Evolutionary conservation across 2,888 invertebrate species (phyloP).

Genomic region (Euclidia mi): DNA sequence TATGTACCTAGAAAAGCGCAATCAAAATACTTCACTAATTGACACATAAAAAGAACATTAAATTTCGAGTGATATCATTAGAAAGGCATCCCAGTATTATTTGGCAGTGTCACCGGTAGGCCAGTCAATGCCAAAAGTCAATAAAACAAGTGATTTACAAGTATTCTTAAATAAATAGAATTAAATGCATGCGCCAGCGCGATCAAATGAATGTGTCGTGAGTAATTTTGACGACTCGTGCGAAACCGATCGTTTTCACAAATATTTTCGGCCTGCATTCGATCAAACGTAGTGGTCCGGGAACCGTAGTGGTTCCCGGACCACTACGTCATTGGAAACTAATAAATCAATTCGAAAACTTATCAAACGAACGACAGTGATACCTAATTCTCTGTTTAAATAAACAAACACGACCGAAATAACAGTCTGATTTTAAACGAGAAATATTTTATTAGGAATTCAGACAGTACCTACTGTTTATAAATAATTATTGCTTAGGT

Average conservation of each 20-base stretch:
- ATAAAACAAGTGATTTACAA: slow-evolving; percentile 14
- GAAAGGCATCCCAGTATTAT: slow-evolving; percentile 2
- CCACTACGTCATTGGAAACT: slow-evolving; percentile 14
- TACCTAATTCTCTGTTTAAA: too few relatives aligned
- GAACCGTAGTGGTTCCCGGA: neutral
- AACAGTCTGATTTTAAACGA: too few relatives aligned
- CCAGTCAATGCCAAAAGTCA: neutral
- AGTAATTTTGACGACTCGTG: slow-evolving; percentile 25
- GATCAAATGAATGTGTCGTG: slow-evolving; percentile 25
- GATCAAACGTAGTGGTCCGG: slow-evolving; percentile 9
- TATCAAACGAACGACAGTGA: too few relatives aligned
- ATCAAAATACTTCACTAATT: slow-evolving; percentile 2
- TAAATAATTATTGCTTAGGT: too few relatives aligned
- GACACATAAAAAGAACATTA: neutral
- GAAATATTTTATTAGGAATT: too few relatives aligned
- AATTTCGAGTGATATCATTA: slow-evolving; percentile 3
- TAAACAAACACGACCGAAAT: too few relatives aligned
- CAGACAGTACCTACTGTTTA: too few relatives aligned
- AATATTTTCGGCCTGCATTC: slow-evolving; percentile 25
- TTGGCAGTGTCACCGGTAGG: neutral
- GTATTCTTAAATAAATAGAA: slow-evolving; percentile 9
- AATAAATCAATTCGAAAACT: neutral
- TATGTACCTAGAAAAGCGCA: neutral
- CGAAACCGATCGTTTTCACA: slow-evolving; percentile 13
- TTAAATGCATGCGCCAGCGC: slow-evolving; percentile 5